These are phyloP conservation scores for Paracentrotus lividus DNA, from an alignment of 53 echinoderm and acorn worm species.

Conservation along the genomic window DNA sequence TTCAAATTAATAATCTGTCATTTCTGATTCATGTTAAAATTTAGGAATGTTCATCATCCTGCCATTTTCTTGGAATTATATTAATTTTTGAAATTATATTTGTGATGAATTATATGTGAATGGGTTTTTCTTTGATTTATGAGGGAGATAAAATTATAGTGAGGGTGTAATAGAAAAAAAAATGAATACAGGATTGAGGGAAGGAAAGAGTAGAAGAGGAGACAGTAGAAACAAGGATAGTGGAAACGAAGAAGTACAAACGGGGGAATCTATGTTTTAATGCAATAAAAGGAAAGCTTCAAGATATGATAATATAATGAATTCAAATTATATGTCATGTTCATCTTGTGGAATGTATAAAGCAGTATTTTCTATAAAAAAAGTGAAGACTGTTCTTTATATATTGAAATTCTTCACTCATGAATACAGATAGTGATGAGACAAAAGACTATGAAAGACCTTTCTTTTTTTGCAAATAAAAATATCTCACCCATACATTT, in stretches of 20 bases:
- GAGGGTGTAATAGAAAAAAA: neutral
- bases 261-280: neutral
- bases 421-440: no score
- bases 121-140: neutral
- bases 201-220: neutral
- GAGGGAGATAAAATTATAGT: neutral
- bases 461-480: no score
- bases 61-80: neutral
- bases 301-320: neutral
- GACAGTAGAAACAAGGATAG: neutral
- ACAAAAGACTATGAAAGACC: no score
- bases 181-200: neutral
- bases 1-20: slow-evolving; percentile 23
- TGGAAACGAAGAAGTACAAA: neutral
- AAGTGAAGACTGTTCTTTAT: no score
- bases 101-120: neutral
- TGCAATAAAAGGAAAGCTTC: neutral
- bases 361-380: no score
- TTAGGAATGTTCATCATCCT: neutral
- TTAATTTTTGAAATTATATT: neutral
- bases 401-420: no score
- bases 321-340: no score
- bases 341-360: no score
- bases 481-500: neutral
- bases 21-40: neutral